Evolutionary conservation across 2,797 vertebrate species (phyloP).

Genomic region (Tolypeutes matacus): DNA sequence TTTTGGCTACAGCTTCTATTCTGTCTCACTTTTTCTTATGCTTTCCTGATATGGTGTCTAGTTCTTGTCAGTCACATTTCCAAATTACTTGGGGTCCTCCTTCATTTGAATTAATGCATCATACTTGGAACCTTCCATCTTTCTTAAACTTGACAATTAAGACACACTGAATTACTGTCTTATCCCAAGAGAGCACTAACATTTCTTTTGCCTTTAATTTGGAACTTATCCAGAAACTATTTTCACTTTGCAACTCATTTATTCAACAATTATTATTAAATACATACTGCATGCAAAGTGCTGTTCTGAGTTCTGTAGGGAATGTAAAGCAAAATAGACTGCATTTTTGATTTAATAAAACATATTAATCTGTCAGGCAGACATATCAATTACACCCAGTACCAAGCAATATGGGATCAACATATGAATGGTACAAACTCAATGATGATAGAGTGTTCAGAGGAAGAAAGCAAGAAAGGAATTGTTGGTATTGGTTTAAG

Average conservation of each 20-base stretch:
- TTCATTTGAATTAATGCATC: constrained; percentile 33
- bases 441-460: not conserved
- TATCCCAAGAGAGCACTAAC: not conserved
- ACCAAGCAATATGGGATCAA: not conserved
- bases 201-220: constrained; percentile 24
- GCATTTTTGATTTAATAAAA: constrained; percentile 10
- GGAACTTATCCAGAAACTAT: constrained; percentile 42
- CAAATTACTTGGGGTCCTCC: not conserved
- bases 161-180: not conserved
- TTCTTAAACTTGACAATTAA: constrained; percentile 12
- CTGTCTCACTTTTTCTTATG: not conserved
- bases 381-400: not conserved
- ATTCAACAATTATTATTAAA: constrained; percentile 48
- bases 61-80: not conserved
- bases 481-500: not conserved
- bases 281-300: not conserved
- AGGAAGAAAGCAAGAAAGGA: not conserved
- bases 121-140: not conserved
- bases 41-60: not conserved
- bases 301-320: not conserved
- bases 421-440: not conserved
- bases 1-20: not conserved
- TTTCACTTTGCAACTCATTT: constrained; percentile 52
- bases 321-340: not conserved
- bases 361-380: not conserved